These are phyloP conservation scores for Gopherus evgoodei DNA, from an alignment of 2,113 vertebrate genomes.

Conservation along the genomic window DNA sequence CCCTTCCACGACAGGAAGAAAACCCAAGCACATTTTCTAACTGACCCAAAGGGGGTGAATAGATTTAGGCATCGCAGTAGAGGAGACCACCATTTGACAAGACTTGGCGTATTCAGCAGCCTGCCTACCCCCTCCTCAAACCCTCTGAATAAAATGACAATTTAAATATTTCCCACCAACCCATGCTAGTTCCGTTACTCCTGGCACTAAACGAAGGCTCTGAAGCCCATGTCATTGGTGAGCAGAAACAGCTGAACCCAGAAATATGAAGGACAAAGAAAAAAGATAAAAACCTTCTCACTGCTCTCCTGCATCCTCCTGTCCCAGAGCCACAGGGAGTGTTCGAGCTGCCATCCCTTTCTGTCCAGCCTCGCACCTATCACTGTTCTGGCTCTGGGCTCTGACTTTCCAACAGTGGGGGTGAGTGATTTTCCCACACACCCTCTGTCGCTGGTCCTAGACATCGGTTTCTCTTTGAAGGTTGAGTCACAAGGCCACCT, in stretches of 20 bases:
- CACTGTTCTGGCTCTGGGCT: not conserved
- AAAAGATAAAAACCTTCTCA: not conserved
- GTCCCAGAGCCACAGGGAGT: accelerated
- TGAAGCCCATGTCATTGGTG: accelerated
- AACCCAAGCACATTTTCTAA: not conserved
- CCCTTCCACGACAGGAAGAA: not conserved
- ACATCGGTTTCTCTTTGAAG: not conserved
- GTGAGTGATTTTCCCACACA: not conserved
- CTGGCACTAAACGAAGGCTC: not conserved
- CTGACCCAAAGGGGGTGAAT: not conserved
- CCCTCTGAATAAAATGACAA: accelerated
- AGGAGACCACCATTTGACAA: no score
- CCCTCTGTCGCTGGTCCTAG: not conserved
- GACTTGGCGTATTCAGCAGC: not conserved
- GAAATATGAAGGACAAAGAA: accelerated
- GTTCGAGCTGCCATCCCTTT: not conserved
- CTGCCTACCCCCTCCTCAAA: not conserved
- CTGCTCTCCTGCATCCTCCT: accelerated
- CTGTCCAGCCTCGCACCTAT: not conserved
- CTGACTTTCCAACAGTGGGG: not conserved
- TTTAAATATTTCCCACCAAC: not conserved
- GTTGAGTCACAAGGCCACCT: not conserved
- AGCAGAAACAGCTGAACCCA: not conserved
- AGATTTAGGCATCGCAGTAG: not conserved
- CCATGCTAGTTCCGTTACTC: not conserved